These are phyloP conservation scores for Montipora foliosa DNA, from an alignment of 64 coral and sea anemone genomes.

Conservation along the genomic window DNA sequence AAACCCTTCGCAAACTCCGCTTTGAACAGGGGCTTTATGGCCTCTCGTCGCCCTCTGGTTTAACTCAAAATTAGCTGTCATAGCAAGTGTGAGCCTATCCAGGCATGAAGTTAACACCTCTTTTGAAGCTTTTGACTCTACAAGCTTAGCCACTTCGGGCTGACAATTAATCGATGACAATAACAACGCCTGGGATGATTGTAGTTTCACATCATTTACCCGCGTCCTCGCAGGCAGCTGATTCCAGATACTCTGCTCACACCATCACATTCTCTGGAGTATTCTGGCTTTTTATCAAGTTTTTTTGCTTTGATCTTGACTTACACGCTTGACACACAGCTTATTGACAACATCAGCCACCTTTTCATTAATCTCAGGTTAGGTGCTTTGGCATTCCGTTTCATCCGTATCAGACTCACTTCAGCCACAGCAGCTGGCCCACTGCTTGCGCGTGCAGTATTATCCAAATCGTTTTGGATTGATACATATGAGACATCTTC, in stretches of 20 bases:
- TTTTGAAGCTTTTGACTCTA: constrained; percentile 36
- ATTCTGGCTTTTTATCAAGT: constrained; percentile 39
- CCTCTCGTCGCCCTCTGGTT: constrained; percentile 29
- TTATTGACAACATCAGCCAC: constrained; percentile 60
- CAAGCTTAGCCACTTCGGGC: constrained; percentile 9
- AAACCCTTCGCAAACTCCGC: constrained; percentile 57
- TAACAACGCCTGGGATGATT: constrained; percentile 9
- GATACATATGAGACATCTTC: too few species aligned
- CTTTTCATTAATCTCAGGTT: constrained; percentile 47
- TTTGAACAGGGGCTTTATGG: constrained; percentile 56
- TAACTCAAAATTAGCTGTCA: constrained; percentile 49
- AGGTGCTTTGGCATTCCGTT: constrained; percentile 41
- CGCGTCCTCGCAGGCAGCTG: neutral
- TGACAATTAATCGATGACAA: constrained; percentile 33
- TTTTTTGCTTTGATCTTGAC: constrained; percentile 54
- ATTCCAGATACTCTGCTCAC: constrained; percentile 64
- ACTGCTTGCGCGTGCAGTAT: neutral
- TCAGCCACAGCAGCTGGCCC: neutral
- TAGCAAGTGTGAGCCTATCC: constrained; percentile 35
- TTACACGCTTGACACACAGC: constrained; percentile 60
- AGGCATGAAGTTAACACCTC: constrained; percentile 37
- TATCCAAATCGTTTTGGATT: constrained; percentile 11
- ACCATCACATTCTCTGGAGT: constrained; percentile 67
- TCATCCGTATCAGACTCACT: neutral
- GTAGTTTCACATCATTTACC: constrained; percentile 18